Percentiles rank a stretch among this genome's conserved stretches.
Conservation (phyloP, 2,113 vertebrate genomes). For the Coryphaenoides rupestris region DNA sequence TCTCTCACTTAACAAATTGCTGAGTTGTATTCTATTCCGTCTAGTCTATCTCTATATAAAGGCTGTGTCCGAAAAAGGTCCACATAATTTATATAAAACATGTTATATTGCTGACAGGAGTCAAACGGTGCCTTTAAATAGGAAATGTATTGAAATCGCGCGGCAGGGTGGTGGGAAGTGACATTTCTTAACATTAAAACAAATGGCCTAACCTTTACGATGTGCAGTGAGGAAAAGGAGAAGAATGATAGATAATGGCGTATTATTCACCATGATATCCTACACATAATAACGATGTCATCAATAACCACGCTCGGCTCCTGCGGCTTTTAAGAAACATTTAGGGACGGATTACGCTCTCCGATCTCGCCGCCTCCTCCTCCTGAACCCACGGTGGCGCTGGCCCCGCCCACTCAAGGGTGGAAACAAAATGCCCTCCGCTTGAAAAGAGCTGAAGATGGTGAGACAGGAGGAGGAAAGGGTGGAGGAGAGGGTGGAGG, state of each 20-base stretch:
- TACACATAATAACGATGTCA: slow-evolving; percentile 81
- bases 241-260: slow-evolving; percentile 79
- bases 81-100: slow-evolving; percentile 60
- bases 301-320: slow-evolving; percentile 74
- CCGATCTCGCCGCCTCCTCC: slow-evolving; percentile 39
- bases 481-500: slow-evolving; percentile 22
- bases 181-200: slow-evolving; percentile 81
- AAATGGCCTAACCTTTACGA: slow-evolving; percentile 82
- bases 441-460: slow-evolving; percentile 34
- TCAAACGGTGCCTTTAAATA: slow-evolving; percentile 70
- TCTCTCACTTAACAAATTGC: not conserved
- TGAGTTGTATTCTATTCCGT: slow-evolving; percentile 21
- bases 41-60: not conserved
- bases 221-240: slow-evolving; percentile 74
- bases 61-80: not conserved
- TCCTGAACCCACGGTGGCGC: slow-evolving; percentile 60
- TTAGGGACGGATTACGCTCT: slow-evolving; percentile 74
- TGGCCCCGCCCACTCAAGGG: slow-evolving; percentile 50
- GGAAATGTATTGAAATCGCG: slow-evolving; percentile 65
- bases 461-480: slow-evolving; percentile 24
- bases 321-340: slow-evolving; percentile 77
- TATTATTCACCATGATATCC: slow-evolving; percentile 77
- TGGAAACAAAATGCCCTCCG: slow-evolving; percentile 47
- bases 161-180: slow-evolving; percentile 66
- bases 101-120: slow-evolving; percentile 61